Conservation (phyloP, 2,797 vertebrate genomes). For the Sebastes nivosus region DNA sequence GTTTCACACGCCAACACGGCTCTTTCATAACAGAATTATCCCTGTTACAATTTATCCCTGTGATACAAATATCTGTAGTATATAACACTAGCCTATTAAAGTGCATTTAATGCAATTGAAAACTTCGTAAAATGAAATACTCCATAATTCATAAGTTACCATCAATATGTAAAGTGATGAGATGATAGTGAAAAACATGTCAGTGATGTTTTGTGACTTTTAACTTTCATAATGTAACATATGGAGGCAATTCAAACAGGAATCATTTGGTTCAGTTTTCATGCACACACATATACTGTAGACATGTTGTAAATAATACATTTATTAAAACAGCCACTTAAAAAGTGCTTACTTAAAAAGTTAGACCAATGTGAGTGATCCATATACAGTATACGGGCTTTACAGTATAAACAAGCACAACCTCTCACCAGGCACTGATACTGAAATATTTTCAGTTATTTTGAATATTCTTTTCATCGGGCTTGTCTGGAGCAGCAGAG, state of each 20-base stretch:
- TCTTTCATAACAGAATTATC: neutral
- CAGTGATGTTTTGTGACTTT: neutral
- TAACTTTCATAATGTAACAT: neutral
- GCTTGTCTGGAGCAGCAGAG: neutral
- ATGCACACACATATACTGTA: conserved; percentile 3
- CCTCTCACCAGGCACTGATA: neutral
- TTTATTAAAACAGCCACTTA: conserved; percentile 77
- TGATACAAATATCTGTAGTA: neutral
- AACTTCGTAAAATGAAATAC: neutral
- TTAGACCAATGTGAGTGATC: conserved; percentile 47
- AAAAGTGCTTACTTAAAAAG: conserved; percentile 39
- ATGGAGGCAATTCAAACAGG: neutral
- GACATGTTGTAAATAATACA: conserved; percentile 48
- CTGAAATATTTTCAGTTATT: neutral
- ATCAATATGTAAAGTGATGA: neutral
- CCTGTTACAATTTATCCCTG: neutral
- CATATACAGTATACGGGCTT: conserved; percentile 10
- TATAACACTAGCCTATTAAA: neutral
- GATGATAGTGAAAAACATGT: neutral
- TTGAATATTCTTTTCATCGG: neutral
- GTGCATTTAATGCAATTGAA: neutral
- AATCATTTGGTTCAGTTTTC: fast-evolving
- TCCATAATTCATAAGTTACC: neutral
- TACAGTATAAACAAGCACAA: conserved; percentile 21
- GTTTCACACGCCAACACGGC: neutral